Evolutionary conservation across 1,140 invertebrate species (phyloP), one percentile per base, ranked within the genome.

Genomic region (Drosophila orena): DNA sequence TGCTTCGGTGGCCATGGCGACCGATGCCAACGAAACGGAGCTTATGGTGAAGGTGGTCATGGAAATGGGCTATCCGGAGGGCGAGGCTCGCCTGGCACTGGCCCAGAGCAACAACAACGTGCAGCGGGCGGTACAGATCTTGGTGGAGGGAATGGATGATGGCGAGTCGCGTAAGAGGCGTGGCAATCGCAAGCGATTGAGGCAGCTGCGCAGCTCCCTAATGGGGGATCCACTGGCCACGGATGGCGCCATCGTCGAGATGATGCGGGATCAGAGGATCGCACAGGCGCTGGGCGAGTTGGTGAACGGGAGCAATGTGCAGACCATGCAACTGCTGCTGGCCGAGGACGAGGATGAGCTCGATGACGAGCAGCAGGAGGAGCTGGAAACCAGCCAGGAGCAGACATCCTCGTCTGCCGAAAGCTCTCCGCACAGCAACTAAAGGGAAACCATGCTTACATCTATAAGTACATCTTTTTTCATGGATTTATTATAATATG

Each of bases 61-160:
- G 4, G 62, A 56, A 37, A 91, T 90, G 90, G 90, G 90, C 1
- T 91, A 85, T 57, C 49, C 72, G 5, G 77, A 81, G 30, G 17
- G 47, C 7, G 71, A 89, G 15, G 90, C 73, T 1, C 58, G 77
- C 6, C 7, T 57, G 7, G 70, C 81, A 0, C 42, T 91, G 4
- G 50, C 50, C 0, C 60, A 55, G 1, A 59, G 80, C 70, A 61
- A 61, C 58, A 81, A 86, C 58, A 86, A 91, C 64, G 54, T 88
- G 1, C 72, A 91, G 44, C 53, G 59, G n/a, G 90, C 90, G 27
- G 44, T 91, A 11, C 73, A 89, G 49, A 73, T 75, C 30, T 38
- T 90, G 44, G 61, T 86, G 4, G 84, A 77, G 22, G 84, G 74
- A 11, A 64, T n/a, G 12, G 40, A 43, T 5, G n/a, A 37, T 5